These are phyloP conservation scores for Cryptocephalus primarius DNA, from an alignment of 2,888 invertebrate genomes.

Conservation along the genomic window DNA sequence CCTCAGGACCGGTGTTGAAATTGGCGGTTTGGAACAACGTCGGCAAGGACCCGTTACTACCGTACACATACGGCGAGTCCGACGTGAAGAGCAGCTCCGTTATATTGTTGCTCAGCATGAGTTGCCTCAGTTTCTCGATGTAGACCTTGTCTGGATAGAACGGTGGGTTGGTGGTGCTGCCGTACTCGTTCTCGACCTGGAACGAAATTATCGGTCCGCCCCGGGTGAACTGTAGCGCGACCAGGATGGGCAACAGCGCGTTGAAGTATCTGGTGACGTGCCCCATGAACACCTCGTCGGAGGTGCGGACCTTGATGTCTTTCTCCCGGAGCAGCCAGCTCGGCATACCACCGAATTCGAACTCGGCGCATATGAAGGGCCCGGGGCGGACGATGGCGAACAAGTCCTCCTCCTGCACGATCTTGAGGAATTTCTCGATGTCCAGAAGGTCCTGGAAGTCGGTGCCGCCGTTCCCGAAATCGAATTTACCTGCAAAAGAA, in stretches of 20 bases:
- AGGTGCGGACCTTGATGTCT: conserved; percentile 36
- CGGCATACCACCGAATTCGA: conserved; percentile 49
- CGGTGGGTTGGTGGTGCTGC: conserved; percentile 36
- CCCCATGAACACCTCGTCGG: conserved; percentile 28
- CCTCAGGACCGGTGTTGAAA: conserved; percentile 35
- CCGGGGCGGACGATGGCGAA: conserved; percentile 75
- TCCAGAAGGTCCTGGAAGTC: conserved; percentile 40
- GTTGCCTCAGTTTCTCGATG: conserved; percentile 30
- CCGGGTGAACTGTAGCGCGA: conserved; percentile 48
- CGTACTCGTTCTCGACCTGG: conserved; percentile 62
- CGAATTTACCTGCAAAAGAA: conserved; percentile 38
- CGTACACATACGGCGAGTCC: conserved; percentile 29
- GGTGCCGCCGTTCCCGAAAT: conserved; percentile 55
- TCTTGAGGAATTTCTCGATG: conserved; percentile 53
- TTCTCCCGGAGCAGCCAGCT: conserved; percentile 34
- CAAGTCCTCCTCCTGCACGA: conserved; percentile 55
- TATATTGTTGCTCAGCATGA: conserved; percentile 31
- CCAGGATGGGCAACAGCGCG: conserved; percentile 38
- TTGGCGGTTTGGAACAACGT: conserved; percentile 30
- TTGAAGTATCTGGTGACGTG: conserved; percentile 14
- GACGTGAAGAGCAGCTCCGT: conserved; percentile 43
- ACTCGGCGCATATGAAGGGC: conserved; percentile 87
- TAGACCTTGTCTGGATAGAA: conserved; percentile 28
- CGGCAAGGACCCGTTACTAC: conserved; percentile 18
- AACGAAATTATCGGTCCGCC: conserved; percentile 82